These are phyloP conservation scores for Molossus alvarezi DNA, from an alignment of 2,797 vertebrate genomes.

Conservation along the genomic window DNA sequence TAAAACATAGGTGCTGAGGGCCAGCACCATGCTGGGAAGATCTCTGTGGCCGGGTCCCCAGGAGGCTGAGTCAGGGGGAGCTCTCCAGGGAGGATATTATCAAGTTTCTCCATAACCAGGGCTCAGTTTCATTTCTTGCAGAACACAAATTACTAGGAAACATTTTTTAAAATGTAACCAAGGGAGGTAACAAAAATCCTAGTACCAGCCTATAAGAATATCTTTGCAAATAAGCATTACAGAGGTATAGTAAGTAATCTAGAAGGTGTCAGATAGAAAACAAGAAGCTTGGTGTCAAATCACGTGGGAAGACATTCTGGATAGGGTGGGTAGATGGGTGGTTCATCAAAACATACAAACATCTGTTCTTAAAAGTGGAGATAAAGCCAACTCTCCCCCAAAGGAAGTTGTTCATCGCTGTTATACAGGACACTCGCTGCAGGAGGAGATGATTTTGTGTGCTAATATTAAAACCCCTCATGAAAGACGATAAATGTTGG, in stretches of 20 bases:
- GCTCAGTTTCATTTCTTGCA: conserved; percentile 76
- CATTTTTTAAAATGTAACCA: conserved; percentile 62
- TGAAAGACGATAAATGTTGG: conserved; percentile 95
- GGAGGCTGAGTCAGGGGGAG: conserved; percentile 20
- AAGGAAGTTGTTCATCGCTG: conserved; percentile 49
- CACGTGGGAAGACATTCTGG: not conserved
- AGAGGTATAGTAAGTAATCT: not conserved
- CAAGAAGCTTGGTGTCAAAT: conserved; percentile 35
- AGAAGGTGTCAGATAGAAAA: conserved; percentile 12
- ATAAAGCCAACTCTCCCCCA: conserved; percentile 30
- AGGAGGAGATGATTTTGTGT: conserved; percentile 27
- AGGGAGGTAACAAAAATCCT: conserved; percentile 48
- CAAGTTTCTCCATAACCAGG: conserved; percentile 76
- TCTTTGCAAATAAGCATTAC: conserved; percentile 55
- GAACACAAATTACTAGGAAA: conserved; percentile 74
- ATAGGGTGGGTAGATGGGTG: no score
- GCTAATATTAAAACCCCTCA: conserved; percentile 79
- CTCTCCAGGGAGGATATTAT: conserved; percentile 73
- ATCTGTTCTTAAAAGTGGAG: conserved; percentile 66
- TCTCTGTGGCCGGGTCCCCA: not conserved
- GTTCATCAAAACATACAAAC: conserved; percentile 45
- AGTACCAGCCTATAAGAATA: not conserved
- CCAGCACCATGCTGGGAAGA: not conserved
- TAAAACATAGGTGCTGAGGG: conserved; percentile 47
- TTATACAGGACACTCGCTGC: not conserved